Evolutionary conservation across 2,797 vertebrate genomes (phyloP).

Genomic region (Hapalemur alaotrensis): DNA sequence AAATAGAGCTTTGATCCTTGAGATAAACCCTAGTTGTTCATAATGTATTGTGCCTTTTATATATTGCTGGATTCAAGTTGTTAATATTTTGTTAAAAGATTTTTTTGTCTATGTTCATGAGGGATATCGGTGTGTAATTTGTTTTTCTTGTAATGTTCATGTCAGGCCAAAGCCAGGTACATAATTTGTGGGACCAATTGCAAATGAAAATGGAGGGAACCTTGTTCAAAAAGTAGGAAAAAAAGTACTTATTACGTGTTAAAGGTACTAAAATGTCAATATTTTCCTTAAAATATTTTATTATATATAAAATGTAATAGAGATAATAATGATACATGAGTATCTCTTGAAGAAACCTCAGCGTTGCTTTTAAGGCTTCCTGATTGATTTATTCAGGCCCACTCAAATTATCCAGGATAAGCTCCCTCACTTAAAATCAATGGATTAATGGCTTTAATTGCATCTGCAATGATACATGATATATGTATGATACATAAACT

Average conservation of each 20-base stretch:
- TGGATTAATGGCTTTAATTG: conserved; percentile 29
- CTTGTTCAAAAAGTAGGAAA: background rate
- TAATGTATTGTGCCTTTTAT: background rate
- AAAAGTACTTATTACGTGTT: background rate
- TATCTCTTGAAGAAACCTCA: background rate
- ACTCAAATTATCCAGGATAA: background rate
- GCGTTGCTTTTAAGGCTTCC: background rate
- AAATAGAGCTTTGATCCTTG: background rate
- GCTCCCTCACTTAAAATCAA: background rate
- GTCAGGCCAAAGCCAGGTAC: background rate
- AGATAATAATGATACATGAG: background rate
- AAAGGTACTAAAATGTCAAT: background rate
- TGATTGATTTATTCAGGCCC: background rate
- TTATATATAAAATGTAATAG: background rate
- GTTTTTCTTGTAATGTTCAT: background rate
- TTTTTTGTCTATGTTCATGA: background rate
- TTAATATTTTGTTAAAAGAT: conserved; percentile 9
- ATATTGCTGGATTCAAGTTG: background rate
- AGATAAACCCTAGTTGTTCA: background rate
- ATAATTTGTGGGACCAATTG: background rate
- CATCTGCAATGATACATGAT: background rate
- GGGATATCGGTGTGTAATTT: background rate
- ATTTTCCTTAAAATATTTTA: background rate
- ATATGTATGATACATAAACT: background rate
- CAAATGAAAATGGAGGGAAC: background rate